Percentiles rank a stretch among this genome's conserved stretches.
Evolutionary conservation across 2,888 invertebrate genomes (phyloP).

Genomic region (Phyllotreta cruciferae): DNA sequence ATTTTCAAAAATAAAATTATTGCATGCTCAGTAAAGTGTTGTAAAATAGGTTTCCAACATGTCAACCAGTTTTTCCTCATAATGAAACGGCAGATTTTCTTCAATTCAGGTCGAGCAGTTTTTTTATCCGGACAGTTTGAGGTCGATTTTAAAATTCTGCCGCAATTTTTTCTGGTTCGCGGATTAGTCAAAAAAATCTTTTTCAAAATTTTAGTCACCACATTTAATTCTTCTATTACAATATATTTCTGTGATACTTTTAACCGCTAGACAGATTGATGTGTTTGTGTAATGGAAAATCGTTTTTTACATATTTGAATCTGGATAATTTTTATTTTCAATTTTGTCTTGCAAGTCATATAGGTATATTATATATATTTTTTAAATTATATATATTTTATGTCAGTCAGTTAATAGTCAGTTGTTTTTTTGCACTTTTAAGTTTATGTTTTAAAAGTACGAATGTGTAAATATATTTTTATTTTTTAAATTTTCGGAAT

Average conservation of each 20-base stretch:
- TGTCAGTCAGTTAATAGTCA: constrained; percentile 41
- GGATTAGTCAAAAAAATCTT: constrained; percentile 18
- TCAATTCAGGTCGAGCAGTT: too few relatives aligned
- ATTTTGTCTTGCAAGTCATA: constrained; percentile 47
- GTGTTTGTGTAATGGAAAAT: constrained; percentile 27
- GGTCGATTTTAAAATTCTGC: too few relatives aligned
- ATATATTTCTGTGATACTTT: constrained; percentile 54
- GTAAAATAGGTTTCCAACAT: not conserved
- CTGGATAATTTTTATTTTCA: constrained; percentile 40
- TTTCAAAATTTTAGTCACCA: constrained; percentile 48
- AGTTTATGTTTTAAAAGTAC: constrained; percentile 28
- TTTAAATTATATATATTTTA: constrained; percentile 43
- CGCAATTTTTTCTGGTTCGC: too few relatives aligned
- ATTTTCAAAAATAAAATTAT: too few relatives aligned
- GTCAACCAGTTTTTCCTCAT: constrained; percentile 6
- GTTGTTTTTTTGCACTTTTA: constrained; percentile 35
- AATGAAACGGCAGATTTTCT: not conserved
- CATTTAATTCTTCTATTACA: constrained; percentile 43
- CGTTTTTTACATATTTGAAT: constrained; percentile 32
- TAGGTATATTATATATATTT: constrained; percentile 34
- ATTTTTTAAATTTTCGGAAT: constrained; percentile 26
- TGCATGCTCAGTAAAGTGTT: too few relatives aligned
- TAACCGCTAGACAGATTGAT: constrained; percentile 49
- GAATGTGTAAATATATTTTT: constrained; percentile 38
- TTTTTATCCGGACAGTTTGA: too few relatives aligned